Conservation (phyloP, 2,888 invertebrate species). For the Syritta pipiens region DNA sequence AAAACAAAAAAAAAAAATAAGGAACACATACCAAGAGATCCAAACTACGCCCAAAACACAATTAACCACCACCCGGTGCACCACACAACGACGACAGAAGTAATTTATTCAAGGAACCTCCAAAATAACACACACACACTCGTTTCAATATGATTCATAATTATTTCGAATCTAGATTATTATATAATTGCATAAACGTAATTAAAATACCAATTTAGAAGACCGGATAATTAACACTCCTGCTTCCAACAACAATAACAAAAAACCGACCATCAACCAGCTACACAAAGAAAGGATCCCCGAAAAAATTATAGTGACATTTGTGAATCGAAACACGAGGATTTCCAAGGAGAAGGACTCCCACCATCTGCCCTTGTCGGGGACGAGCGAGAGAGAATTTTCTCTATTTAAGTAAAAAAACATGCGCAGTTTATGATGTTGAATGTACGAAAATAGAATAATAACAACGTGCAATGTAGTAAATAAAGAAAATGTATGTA, state of each 20-base stretch:
- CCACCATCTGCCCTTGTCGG: slow-evolving; percentile 1
- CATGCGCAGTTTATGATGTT: slow-evolving; percentile 45
- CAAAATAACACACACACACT: not conserved
- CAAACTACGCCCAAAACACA: slow-evolving; percentile 9
- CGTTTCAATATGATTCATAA: not conserved
- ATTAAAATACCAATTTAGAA: slow-evolving; percentile 17
- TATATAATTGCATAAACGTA: slow-evolving; percentile 17
- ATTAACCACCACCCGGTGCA: not conserved
- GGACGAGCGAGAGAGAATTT: slow-evolving; percentile 13
- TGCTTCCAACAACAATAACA: too few species aligned
- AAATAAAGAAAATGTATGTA: slow-evolving; percentile 18
- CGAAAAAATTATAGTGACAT: slow-evolving; percentile 10
- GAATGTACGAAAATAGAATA: slow-evolving; percentile 29
- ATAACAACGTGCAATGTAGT: slow-evolving; percentile 25
- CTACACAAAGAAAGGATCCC: not conserved
- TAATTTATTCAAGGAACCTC: not conserved
- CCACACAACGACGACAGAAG: not conserved
- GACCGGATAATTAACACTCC: slow-evolving; percentile 9
- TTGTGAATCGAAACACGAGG: slow-evolving; percentile 59
- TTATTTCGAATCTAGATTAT: slow-evolving; percentile 11
- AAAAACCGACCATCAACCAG: slow-evolving; percentile 20
- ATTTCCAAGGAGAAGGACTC: too few species aligned
- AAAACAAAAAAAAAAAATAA: too few species aligned
- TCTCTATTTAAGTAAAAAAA: slow-evolving; percentile 6
- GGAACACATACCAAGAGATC: too few species aligned